Conservation (phyloP, 1,140 invertebrate species). For the Drosophila santomea region DNA sequence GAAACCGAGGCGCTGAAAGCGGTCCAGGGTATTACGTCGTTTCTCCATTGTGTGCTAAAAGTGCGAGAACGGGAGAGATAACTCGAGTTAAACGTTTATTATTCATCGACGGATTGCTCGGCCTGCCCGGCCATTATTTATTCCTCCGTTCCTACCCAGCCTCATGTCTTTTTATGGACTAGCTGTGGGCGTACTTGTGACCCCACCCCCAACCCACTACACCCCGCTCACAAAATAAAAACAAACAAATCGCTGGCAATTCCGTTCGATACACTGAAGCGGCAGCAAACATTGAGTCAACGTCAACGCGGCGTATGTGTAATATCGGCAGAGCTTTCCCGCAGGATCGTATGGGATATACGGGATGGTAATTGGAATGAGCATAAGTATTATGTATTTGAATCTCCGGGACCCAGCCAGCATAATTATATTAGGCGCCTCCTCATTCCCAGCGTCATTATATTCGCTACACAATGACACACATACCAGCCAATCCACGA, state of each 20-base stretch:
- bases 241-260: slow-evolving; percentile 50
- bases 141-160: background rate
- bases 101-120: slow-evolving; percentile 31
- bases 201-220: slow-evolving; percentile 6
- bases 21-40: slow-evolving; percentile 89
- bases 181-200: slow-evolving; percentile 39
- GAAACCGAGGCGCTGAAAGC: slow-evolving; percentile 90
- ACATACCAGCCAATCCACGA: slow-evolving; percentile 38
- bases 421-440: slow-evolving; percentile 50
- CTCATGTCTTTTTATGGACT: slow-evolving; percentile 52
- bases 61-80: slow-evolving; percentile 16
- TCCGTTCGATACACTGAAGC: slow-evolving; percentile 32
- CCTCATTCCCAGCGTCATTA: slow-evolving; percentile 51
- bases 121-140: slow-evolving; percentile 21
- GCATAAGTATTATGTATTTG: slow-evolving; percentile 33
- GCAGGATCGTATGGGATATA: slow-evolving; percentile 16
- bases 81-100: slow-evolving; percentile 44
- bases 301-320: slow-evolving; percentile 52
- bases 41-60: slow-evolving; percentile 78
- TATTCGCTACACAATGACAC: slow-evolving; percentile 63
- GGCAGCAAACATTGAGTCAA: slow-evolving; percentile 38
- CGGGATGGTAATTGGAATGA: slow-evolving; percentile 23
- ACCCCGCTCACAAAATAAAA: slow-evolving; percentile 32
- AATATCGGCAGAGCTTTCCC: slow-evolving; percentile 31
- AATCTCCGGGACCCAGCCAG: slow-evolving; percentile 36